Evolutionary conservation across 53 echinoderm and acorn worm species (phyloP).

Genomic region (Paelopatides confundens): DNA sequence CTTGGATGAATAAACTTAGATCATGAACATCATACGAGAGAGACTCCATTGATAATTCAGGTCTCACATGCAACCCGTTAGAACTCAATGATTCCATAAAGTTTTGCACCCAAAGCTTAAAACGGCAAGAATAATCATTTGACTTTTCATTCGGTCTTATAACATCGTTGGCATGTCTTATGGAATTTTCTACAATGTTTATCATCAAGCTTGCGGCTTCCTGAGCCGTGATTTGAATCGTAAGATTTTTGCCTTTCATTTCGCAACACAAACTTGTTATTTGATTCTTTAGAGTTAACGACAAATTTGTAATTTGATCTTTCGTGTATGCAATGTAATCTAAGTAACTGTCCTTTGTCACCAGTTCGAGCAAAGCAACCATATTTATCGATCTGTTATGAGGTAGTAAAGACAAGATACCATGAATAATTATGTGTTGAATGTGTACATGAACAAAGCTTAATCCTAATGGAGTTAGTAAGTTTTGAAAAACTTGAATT

Average conservation of each 20-base stretch:
- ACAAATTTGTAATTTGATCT: background rate
- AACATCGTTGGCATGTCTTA: background rate
- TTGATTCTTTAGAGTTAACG: background rate
- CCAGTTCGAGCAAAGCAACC: background rate
- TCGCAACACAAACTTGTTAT: background rate
- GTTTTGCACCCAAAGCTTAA: too few relatives aligned
- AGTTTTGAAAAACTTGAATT: too few relatives aligned
- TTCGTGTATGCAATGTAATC: background rate
- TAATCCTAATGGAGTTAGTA: too few relatives aligned
- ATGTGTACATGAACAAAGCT: too few relatives aligned
- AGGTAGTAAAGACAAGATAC: background rate
- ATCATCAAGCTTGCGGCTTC: background rate
- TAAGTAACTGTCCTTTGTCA: background rate
- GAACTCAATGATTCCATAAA: too few relatives aligned
- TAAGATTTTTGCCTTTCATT: background rate
- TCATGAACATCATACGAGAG: background rate
- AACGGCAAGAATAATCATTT: too few relatives aligned
- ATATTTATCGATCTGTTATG: background rate
- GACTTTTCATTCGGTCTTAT: too few relatives aligned
- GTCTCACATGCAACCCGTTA: too few relatives aligned
- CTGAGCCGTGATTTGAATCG: background rate
- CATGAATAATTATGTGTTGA: too few relatives aligned
- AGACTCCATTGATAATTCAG: background rate
- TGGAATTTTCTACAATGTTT: background rate
- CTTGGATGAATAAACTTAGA: background rate